Percentiles rank a stretch among this genome's conserved stretches.
phyloP scores from a whole-genome alignment of 2,888 invertebrate genomes.

The Lycia hirtaria region DNA sequence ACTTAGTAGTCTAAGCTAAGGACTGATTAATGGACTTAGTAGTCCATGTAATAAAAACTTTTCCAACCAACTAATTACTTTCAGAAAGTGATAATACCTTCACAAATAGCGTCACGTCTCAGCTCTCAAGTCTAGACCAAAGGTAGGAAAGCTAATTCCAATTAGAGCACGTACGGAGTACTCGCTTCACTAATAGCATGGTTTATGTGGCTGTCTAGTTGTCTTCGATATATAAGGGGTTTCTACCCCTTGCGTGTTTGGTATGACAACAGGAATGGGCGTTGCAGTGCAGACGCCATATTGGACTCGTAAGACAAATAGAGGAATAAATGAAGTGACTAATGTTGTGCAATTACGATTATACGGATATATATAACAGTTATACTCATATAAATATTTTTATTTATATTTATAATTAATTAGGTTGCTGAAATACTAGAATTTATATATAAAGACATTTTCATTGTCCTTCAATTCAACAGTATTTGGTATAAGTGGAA shows the following conservation, averaged over 20 bases:
- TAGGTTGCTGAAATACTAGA: too few relatives aligned
- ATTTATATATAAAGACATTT: too few relatives aligned
- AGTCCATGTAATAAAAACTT: too few relatives aligned
- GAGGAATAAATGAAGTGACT: neutral
- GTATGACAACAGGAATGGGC: neutral
- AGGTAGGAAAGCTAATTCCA: slow-evolving; percentile 39
- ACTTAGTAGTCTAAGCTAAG: too few relatives aligned
- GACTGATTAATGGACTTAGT: too few relatives aligned
- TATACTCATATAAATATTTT: too few relatives aligned
- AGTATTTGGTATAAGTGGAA: too few relatives aligned
- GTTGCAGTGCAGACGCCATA: slow-evolving; percentile 1
- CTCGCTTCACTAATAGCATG: slow-evolving; percentile 44
- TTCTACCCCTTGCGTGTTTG: slow-evolving; percentile 1
- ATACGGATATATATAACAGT: too few relatives aligned
- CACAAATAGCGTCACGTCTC: neutral
- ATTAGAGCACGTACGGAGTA: slow-evolving; percentile 54
- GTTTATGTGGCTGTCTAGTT: slow-evolving; percentile 38
- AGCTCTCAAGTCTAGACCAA: slow-evolving; percentile 1
- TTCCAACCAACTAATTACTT: neutral
- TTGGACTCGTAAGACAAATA: neutral
- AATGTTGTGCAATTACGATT: too few relatives aligned
- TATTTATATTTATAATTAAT: too few relatives aligned
- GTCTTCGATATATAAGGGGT: slow-evolving; percentile 15
- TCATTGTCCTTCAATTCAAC: too few relatives aligned
- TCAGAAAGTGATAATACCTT: neutral